Evolutionary conservation across 2,888 invertebrate genomes (phyloP).

Genomic region (Perdita meconis): DNA sequence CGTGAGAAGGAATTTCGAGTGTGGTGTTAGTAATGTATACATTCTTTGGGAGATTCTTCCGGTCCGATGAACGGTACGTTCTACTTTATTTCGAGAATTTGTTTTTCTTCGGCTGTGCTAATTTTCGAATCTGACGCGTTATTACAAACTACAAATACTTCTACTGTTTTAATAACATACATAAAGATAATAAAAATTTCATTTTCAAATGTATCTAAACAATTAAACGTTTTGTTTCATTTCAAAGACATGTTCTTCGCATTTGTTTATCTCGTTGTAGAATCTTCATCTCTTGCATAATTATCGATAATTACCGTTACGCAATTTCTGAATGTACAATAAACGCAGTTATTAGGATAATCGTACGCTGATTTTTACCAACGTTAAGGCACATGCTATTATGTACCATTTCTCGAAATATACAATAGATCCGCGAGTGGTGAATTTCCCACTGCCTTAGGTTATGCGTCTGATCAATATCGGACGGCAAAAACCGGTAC

Average conservation of each 20-base stretch:
- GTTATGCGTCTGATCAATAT: constrained; percentile 35
- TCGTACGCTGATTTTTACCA: not conserved
- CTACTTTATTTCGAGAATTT: not conserved
- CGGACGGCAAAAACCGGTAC: constrained; percentile 35
- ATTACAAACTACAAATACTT: too few species aligned
- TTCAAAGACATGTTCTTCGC: too few species aligned
- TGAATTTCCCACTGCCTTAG: constrained; percentile 32
- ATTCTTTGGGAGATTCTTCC: not conserved
- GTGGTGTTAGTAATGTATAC: too few species aligned
- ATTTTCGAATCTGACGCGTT: too few species aligned
- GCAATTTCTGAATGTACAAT: constrained; percentile 29
- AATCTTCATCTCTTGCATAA: not conserved
- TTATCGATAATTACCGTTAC: constrained; percentile 18
- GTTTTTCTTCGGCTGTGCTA: too few species aligned
- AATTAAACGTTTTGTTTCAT: too few species aligned
- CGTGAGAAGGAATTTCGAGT: too few species aligned
- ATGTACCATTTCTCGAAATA: constrained; percentile 25
- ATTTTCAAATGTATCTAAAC: too few species aligned
- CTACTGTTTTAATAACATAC: too few species aligned
- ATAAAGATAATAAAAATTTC: too few species aligned
- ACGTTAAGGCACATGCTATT: not conserved
- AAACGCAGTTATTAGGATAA: constrained; percentile 25
- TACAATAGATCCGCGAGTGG: constrained; percentile 19
- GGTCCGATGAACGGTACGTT: constrained; percentile 1
- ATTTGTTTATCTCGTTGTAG: too few species aligned